Evolutionary conservation across 2,888 invertebrate species (phyloP).

Genomic region (Neoascia interrupta): DNA sequence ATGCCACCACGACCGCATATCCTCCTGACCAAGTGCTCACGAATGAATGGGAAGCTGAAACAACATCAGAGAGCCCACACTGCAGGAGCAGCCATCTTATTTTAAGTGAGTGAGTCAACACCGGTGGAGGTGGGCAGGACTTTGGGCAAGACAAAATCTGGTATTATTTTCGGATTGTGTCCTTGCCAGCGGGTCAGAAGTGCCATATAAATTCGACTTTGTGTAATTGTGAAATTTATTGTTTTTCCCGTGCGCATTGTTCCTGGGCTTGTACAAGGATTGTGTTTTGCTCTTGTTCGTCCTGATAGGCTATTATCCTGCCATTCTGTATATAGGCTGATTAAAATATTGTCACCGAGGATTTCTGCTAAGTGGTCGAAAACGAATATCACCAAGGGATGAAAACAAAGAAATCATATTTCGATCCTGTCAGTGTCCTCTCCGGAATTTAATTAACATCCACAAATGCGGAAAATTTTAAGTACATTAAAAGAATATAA

Average conservation of each 20-base stretch:
- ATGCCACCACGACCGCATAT: constrained; percentile 31
- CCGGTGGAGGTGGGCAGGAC: constrained; percentile 28
- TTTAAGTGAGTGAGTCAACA: not conserved
- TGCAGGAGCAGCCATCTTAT: constrained; percentile 70
- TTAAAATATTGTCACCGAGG: constrained; percentile 58
- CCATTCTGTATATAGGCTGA: constrained; percentile 66
- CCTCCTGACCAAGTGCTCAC: constrained; percentile 25
- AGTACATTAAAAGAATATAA: constrained; percentile 67
- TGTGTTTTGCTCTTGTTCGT: constrained; percentile 58
- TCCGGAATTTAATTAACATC: constrained; percentile 63
- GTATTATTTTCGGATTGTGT: constrained; percentile 63
- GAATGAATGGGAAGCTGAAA: no score
- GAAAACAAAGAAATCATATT: constrained; percentile 15
- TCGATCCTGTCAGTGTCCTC: constrained; percentile 54
- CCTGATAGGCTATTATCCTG: constrained; percentile 64
- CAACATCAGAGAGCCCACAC: constrained; percentile 53
- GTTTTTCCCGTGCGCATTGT: constrained; percentile 63
- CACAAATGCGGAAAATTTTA: constrained; percentile 70
- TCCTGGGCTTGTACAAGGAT: constrained; percentile 54
- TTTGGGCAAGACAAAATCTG: constrained; percentile 57
- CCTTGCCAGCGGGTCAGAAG: constrained; percentile 76
- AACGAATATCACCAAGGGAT: not conserved
- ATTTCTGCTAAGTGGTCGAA: constrained; percentile 50
- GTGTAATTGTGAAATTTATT: constrained; percentile 75
- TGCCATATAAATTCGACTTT: constrained; percentile 78